A percentile compares a stretch with the other conserved stretches of the same genome.
Conservation (phyloP, 1,140 invertebrate genomes). For the Ceratoteleas bidentatus region DNA sequence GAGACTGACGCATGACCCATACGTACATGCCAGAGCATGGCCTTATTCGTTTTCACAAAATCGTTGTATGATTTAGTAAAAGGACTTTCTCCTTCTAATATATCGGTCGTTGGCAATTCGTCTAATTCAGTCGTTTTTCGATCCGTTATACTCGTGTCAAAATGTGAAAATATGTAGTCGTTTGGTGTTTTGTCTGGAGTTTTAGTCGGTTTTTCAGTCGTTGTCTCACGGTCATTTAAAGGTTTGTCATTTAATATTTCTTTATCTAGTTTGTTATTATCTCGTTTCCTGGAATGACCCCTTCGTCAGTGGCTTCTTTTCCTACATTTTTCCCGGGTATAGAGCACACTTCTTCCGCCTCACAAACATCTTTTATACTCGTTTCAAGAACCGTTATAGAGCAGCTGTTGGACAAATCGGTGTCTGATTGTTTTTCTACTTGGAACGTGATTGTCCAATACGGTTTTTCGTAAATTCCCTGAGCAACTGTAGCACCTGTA, state of each 20-base stretch:
- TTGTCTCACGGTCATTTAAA: not conserved
- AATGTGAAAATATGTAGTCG: not conserved
- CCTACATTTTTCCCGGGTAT: not conserved
- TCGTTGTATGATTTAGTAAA: conserved; percentile 3
- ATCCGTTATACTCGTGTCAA: not conserved
- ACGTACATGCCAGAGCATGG: not conserved
- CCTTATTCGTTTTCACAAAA: not conserved
- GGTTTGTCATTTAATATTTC: not conserved
- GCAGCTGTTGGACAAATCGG: not conserved
- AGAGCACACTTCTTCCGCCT: not conserved
- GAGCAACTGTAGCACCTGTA: not conserved
- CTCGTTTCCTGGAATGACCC: not conserved
- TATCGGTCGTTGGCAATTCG: not conserved
- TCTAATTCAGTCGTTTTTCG: not conserved
- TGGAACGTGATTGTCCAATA: not conserved
- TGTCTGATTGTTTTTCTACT: not conserved
- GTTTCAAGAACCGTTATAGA: not conserved
- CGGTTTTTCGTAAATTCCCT: not conserved
- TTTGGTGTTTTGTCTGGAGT: not conserved
- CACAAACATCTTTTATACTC: not conserved
- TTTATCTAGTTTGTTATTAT: not conserved
- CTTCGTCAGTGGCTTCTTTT: not conserved
- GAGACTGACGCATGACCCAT: not conserved
- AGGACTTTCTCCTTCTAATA: not conserved
- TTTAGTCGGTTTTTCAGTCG: not conserved